Conservation (phyloP, 2,888 invertebrate genomes). For the Catocala fraxini region DNA sequence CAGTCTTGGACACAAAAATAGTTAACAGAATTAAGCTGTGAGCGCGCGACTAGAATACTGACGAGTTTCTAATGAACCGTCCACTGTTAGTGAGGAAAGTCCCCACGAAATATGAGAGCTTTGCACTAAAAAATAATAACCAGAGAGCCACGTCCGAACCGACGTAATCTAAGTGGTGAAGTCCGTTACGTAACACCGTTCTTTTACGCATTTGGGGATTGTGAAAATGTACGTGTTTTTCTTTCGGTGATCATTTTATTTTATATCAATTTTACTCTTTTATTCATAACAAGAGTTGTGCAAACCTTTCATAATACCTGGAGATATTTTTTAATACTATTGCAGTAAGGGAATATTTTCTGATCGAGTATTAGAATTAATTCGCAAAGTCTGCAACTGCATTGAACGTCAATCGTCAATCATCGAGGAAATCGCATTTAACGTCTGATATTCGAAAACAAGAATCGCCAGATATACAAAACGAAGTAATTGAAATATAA, state of each 20-base stretch:
- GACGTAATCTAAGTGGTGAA: conserved; percentile 44
- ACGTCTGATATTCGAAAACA: no score
- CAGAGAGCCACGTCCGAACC: conserved; percentile 23
- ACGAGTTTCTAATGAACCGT: conserved; percentile 71
- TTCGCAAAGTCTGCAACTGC: no score
- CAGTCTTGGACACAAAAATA: conserved; percentile 74
- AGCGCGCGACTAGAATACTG: conserved; percentile 66
- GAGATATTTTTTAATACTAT: no score
- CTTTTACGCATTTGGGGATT: conserved; percentile 1
- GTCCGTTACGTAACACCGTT: conserved; percentile 22
- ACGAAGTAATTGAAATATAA: no score
- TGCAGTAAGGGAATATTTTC: no score
- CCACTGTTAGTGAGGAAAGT: conserved; percentile 48
- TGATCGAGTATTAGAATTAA: no score
- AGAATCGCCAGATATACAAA: no score
- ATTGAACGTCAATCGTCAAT: no score
- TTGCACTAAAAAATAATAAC: conserved; percentile 54
- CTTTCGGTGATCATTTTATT: not conserved
- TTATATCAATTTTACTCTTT: not conserved
- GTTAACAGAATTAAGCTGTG: conserved; percentile 77
- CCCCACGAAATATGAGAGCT: conserved; percentile 56
- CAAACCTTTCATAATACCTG: not conserved
- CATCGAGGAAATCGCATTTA: no score
- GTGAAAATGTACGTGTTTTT: not conserved
- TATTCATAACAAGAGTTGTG: not conserved